Evolutionary conservation across 1,140 invertebrate species (phyloP).

Genomic region (Triops longicaudatus): DNA sequence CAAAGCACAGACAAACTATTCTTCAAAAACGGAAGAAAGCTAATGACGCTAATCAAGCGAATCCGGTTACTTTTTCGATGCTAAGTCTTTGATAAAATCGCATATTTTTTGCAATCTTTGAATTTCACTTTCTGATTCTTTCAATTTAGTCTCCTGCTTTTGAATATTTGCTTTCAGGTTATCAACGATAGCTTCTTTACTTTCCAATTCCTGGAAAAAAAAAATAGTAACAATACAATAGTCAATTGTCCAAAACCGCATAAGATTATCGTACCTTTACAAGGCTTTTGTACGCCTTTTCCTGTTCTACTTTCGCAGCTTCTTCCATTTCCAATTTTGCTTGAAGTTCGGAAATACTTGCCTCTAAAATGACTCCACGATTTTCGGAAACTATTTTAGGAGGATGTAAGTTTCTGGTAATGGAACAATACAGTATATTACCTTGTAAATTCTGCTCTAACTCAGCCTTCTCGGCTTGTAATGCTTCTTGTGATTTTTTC

Average conservation of each 20-base stretch:
- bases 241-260: not conserved
- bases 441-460: not conserved
- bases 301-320: not conserved
- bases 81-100: not conserved
- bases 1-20: too few relatives aligned
- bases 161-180: not conserved
- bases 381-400: not conserved
- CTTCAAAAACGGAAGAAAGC: too few relatives aligned
- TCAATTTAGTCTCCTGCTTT: not conserved
- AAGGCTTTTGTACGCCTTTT: not conserved
- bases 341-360: not conserved
- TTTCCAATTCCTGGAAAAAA: not conserved
- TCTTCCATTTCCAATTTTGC: not conserved
- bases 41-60: too few relatives aligned
- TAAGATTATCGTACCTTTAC: not conserved
- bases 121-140: not conserved
- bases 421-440: not conserved
- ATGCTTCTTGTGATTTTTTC: not conserved
- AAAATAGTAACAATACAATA: not conserved
- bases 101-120: not conserved
- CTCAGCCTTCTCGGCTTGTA: not conserved
- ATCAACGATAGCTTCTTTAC: not conserved
- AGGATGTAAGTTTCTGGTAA: not conserved
- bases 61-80: not conserved
- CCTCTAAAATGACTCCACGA: not conserved